A percentile compares a stretch with the other conserved stretches of the same genome.
Evolutionary conservation across 64 coral and sea anemone species (phyloP).

Genomic region (Montipora foliosa): DNA sequence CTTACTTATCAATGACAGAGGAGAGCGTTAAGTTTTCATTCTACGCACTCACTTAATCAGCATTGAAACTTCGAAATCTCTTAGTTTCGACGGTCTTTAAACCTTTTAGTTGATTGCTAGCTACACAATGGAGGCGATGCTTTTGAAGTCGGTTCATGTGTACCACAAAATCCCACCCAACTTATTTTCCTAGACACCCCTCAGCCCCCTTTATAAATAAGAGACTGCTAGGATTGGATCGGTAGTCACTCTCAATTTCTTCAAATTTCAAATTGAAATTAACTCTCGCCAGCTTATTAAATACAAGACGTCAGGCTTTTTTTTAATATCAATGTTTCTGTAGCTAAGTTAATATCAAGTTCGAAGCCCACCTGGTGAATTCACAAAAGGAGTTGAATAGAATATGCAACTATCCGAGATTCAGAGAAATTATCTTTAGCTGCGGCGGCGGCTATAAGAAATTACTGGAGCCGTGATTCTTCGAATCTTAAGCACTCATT

Average conservation of each 20-base stretch:
- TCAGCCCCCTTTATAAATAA: constrained; percentile 8
- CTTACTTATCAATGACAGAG: background rate
- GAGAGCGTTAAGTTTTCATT: background rate
- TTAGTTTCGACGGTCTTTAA: background rate
- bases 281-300: background rate
- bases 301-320: background rate
- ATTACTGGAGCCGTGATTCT: constrained; percentile 38
- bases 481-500: constrained; percentile 49
- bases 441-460: constrained; percentile 15
- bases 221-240: background rate
- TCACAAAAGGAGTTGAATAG: background rate
- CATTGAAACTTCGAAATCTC: background rate
- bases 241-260: background rate
- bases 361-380: background rate
- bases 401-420: background rate
- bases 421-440: constrained; percentile 28
- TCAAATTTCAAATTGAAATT: background rate
- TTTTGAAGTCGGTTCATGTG: constrained; percentile 12
- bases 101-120: background rate
- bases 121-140: background rate
- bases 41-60: constrained; percentile 1
- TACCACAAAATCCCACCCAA: background rate
- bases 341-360: background rate
- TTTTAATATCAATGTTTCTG: background rate
- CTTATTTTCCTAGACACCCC: background rate